These are phyloP conservation scores for Dione juno DNA, from an alignment of 2,888 invertebrate species.

Conservation along the genomic window DNA sequence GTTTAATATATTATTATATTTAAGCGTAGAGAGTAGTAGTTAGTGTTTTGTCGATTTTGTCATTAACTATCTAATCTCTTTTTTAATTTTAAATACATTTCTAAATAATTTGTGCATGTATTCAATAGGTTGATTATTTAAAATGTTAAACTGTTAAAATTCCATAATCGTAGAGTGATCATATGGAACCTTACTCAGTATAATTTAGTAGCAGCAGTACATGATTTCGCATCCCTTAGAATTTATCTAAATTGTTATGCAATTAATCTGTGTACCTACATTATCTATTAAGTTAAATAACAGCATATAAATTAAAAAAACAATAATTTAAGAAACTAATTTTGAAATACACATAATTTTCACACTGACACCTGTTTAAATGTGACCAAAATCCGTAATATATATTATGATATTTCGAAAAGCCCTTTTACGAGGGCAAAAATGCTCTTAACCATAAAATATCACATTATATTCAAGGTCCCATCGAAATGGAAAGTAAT, in stretches of 20 bases:
- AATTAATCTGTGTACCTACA: neutral
- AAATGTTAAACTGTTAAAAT: no score
- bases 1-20: neutral
- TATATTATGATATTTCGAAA: slow-evolving; percentile 46
- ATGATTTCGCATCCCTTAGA: neutral
- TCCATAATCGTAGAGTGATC: no score
- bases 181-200: no score
- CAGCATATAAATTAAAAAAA: neutral
- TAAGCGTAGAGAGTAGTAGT: no score
- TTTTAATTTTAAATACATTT: no score
- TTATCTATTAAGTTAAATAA: no score
- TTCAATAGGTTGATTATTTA: no score
- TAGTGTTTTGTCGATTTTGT: no score
- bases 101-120: no score
- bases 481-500: slow-evolving; percentile 50
- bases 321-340: neutral
- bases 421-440: slow-evolving; percentile 3
- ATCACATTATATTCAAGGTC: slow-evolving; percentile 40
- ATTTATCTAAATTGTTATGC: neutral
- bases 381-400: slow-evolving; percentile 21
- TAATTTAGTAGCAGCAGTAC: no score
- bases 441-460: slow-evolving; percentile 37
- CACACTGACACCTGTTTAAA: slow-evolving; percentile 2
- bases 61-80: no score
- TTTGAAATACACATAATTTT: neutral